Conservation (phyloP, 1,140 invertebrate genomes). For the Aleiodes sp. region DNA sequence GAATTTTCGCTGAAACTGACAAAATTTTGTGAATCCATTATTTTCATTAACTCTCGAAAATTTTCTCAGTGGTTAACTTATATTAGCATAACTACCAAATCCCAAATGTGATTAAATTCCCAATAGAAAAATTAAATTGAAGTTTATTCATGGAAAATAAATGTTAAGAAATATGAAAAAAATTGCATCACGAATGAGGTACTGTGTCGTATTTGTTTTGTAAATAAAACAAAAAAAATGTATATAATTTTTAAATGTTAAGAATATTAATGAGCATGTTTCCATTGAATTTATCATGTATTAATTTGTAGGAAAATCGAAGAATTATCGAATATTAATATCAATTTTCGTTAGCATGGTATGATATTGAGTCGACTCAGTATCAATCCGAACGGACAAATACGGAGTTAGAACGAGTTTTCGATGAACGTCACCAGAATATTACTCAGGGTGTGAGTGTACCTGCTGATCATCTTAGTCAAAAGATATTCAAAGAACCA, state of each 20-base stretch:
- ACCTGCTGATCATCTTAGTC: conserved; percentile 72
- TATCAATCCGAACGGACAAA: conserved; percentile 86
- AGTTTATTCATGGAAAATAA: neutral
- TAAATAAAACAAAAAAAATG: neutral
- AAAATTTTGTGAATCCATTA: too few species aligned
- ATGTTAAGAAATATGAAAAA: neutral
- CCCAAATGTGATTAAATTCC: neutral
- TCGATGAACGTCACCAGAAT: conserved; percentile 82
- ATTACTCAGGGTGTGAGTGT: conserved; percentile 71
- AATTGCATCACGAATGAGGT: conserved; percentile 56
- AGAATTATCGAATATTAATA: conserved; percentile 28
- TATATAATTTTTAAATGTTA: conserved; percentile 35
- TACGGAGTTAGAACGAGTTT: conserved; percentile 85
- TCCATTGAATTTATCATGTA: conserved; percentile 1
- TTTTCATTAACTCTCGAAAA: too few species aligned
- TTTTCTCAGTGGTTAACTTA: too few species aligned
- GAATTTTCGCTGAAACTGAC: too few species aligned
- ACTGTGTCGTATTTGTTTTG: conserved; percentile 53
- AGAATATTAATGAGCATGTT: conserved; percentile 45
- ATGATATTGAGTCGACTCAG: conserved; percentile 84
- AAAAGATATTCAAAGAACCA: conserved; percentile 76
- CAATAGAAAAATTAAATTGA: neutral
- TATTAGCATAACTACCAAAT: neutral
- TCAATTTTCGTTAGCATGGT: conserved; percentile 80
- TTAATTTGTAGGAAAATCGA: neutral